Percentiles rank a stretch among this genome's conserved stretches.
Conservation (phyloP, 2,113 vertebrate species). For the Eulemur rufifrons region DNA sequence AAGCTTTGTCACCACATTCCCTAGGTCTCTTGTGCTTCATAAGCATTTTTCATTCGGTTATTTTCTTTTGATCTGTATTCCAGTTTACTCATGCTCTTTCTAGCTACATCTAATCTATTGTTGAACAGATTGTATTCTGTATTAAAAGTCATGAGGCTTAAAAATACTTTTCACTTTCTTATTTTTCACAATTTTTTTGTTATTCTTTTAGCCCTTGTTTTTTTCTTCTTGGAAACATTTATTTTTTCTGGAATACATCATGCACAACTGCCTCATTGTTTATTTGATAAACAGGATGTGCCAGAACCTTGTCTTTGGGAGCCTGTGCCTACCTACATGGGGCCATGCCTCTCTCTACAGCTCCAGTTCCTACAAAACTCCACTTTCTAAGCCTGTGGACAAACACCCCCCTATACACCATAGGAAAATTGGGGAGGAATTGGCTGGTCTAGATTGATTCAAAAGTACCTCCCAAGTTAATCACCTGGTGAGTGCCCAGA, state of each 20-base stretch:
- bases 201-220: background rate
- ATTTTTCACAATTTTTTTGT: background rate
- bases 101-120: background rate
- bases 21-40: background rate
- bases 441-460: rapidly evolving
- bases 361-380: no score
- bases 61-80: background rate
- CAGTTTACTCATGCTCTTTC: background rate
- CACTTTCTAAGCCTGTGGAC: background rate
- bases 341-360: background rate
- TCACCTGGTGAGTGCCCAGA: rapidly evolving
- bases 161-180: background rate
- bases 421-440: background rate
- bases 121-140: background rate
- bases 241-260: background rate
- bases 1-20: background rate
- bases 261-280: no score
- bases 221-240: background rate
- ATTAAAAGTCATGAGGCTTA: background rate
- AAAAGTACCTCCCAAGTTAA: background rate
- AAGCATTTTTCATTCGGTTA: background rate
- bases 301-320: background rate
- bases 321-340: background rate
- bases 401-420: rapidly evolving
- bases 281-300: background rate